Evolutionary conservation across 2,797 vertebrate species (phyloP).

Genomic region (Rhyacichthys aspro): DNA sequence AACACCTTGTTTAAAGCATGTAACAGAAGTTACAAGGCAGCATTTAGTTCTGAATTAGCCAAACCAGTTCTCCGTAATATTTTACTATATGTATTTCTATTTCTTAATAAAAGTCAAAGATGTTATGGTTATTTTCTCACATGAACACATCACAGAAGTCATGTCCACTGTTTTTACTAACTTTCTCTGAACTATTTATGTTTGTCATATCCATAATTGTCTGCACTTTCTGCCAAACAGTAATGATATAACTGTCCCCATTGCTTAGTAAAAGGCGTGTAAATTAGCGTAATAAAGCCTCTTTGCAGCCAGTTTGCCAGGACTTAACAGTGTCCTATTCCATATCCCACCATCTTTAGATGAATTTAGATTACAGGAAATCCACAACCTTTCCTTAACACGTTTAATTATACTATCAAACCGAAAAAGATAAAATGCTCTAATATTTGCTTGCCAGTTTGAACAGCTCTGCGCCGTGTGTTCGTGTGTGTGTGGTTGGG

Average conservation of each 20-base stretch:
- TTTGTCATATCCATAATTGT: constrained; percentile 5
- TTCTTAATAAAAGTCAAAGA: no score
- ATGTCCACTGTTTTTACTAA: not conserved
- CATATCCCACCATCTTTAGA: constrained; percentile 46
- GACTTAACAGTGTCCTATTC: constrained; percentile 11
- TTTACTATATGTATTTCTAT: not conserved
- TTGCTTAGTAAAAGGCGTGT: constrained; percentile 14
- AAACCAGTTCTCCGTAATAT: not conserved
- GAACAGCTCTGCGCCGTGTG: constrained; percentile 40
- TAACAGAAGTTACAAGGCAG: constrained; percentile 13
- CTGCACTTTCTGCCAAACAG: constrained; percentile 6
- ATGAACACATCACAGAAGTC: no score
- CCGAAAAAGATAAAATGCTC: constrained; percentile 66
- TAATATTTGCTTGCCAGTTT: constrained; percentile 72
- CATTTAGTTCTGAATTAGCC: not conserved
- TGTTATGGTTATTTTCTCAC: no score
- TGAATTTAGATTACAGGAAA: constrained; percentile 45
- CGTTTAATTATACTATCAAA: constrained; percentile 70
- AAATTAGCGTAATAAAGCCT: constrained; percentile 6
- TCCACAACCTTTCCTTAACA: constrained; percentile 41
- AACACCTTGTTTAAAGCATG: constrained; percentile 12
- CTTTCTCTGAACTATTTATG: constrained; percentile 6
- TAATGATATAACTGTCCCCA: constrained; percentile 5
- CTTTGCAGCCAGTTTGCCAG: constrained; percentile 9
- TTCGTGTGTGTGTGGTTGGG: constrained; percentile 12